Evolutionary conservation across 35 echinoderm and acorn worm genomes (phyloP), one percentile per base, ranked within the genome.

Genomic region (Apostichopus japonicus): DNA sequence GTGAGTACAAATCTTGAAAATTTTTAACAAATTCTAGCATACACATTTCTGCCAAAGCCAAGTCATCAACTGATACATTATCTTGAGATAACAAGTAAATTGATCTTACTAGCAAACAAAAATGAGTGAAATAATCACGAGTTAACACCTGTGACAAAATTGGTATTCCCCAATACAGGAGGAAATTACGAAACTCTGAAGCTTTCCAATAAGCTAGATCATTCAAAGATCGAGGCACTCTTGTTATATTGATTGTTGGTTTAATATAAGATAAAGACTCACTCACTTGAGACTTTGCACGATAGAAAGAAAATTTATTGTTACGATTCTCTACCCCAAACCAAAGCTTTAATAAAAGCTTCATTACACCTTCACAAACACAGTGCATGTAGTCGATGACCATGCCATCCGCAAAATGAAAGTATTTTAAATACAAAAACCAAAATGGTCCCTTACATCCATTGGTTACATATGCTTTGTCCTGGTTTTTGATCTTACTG

Each of bases 351-450:
- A 93, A 1, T 9, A 93, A 56, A 56, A 87, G 81, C 70, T 93
- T 93, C 58, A 55, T 93, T 23, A 93, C 92, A 16, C 82, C 83
- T 54, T 10, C 23, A 93, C 71, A 93, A 13, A 93, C 61, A 24
- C 92, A 83, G 87, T 93, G 92, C 92, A 93, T 93, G 51, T 77
- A 93, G 56, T 87, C 92, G 8, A 88, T 87, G 0, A 93, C 83
- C 87, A 93, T 87, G 1, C 92, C 92, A 93, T 93, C 70, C 5
- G 55, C 67, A 87, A 87, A 78, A 63, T 93, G 19, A 78, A 93
- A 93, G 22, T 87, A 19, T n/a, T 55, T 16, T 22, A 93, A 53
- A 59, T 53, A 93, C 81, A 93, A 77, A 19, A 93, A 78, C 92
- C 92, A 93, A 77, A 33, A 87, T 75, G 92, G 59, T 52, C 92